These are phyloP conservation scores for Sphaerophoria rueppellii DNA, from an alignment of 2,888 invertebrate genomes.

Conservation along the genomic window DNA sequence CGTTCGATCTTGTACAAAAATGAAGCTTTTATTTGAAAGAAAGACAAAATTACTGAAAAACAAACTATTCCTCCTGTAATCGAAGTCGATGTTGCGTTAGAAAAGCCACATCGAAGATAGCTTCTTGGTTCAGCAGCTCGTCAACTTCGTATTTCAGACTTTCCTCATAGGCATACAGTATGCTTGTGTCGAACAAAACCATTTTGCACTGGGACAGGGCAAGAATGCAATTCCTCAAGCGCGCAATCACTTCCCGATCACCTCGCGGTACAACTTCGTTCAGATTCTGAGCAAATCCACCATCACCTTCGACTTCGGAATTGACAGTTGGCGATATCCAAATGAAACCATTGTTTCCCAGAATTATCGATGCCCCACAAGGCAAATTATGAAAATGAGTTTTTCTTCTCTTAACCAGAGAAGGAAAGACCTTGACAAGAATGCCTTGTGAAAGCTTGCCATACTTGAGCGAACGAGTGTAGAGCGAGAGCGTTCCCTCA, in stretches of 20 bases:
- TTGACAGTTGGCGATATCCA: conserved; percentile 92
- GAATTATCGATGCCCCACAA: conserved; percentile 94
- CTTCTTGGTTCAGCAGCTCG: conserved; percentile 92
- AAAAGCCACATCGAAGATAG: conserved; percentile 92
- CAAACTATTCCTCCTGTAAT: conserved; percentile 79
- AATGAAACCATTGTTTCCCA: conserved; percentile 98
- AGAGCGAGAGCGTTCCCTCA: conserved; percentile 95
- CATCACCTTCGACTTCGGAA: conserved; percentile 85
- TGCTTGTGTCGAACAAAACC: conserved; percentile 95
- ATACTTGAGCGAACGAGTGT: conserved; percentile 98
- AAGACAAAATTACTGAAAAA: too few species aligned
- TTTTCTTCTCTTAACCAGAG: conserved; percentile 95
- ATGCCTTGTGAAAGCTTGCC: conserved; percentile 97
- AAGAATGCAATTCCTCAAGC: conserved; percentile 94
- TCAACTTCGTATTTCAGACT: conserved; percentile 91
- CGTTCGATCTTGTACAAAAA: background rate
- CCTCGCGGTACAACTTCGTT: conserved; percentile 87
- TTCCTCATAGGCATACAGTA: conserved; percentile 94
- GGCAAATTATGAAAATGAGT: conserved; percentile 97
- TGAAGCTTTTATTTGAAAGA: conserved; percentile 18
- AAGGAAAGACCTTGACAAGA: conserved; percentile 94
- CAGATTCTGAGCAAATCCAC: conserved; percentile 90
- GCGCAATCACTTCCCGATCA: conserved; percentile 93
- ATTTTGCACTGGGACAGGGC: conserved; percentile 93
- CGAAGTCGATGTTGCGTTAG: conserved; percentile 89